Evolutionary conservation across 37 sponge, comb jelly and placozoan species (phyloP).

Genomic region (Cliona cf. orientalis): DNA sequence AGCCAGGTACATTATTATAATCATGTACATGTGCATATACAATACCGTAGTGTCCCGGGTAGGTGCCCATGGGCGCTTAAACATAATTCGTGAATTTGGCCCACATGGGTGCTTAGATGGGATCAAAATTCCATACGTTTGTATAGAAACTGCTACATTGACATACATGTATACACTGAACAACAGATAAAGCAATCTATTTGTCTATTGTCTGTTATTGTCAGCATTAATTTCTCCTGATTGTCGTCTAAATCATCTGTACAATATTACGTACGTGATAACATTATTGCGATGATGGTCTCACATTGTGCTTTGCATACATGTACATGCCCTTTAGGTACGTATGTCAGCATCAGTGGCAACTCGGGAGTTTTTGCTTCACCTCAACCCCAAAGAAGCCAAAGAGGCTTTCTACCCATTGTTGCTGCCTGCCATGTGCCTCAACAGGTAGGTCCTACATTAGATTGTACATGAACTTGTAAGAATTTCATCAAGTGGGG

Average conservation of each 20-base stretch:
- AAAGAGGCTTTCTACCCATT: slow-evolving; percentile 44
- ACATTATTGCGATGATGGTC: neutral
- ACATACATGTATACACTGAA: too few relatives aligned
- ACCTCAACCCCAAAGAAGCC: slow-evolving; percentile 12
- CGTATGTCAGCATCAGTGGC: slow-evolving; percentile 93
- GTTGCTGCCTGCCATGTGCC: slow-evolving; percentile 91
- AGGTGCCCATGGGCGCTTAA: neutral
- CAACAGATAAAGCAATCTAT: too few relatives aligned
- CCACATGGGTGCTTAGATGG: too few relatives aligned
- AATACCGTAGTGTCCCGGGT: neutral
- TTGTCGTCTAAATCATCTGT: too few relatives aligned
- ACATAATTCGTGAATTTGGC: too few relatives aligned
- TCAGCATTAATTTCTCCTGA: neutral
- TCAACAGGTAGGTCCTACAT: slow-evolving; percentile 71
- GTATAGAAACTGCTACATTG: too few relatives aligned
- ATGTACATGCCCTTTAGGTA: slow-evolving; percentile 64
- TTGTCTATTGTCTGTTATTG: neutral
- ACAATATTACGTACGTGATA: too few relatives aligned
- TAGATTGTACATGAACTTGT: neutral
- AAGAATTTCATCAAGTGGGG: neutral
- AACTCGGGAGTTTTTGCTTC: slow-evolving; percentile 75
- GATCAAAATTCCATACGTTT: too few relatives aligned
- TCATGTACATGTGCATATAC: slow-evolving; percentile 13
- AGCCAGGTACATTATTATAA: slow-evolving; percentile 68
- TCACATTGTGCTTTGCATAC: too few relatives aligned